Conservation (phyloP, 2,797 vertebrate species). For the Rhinophrynus dorsalis region DNA sequence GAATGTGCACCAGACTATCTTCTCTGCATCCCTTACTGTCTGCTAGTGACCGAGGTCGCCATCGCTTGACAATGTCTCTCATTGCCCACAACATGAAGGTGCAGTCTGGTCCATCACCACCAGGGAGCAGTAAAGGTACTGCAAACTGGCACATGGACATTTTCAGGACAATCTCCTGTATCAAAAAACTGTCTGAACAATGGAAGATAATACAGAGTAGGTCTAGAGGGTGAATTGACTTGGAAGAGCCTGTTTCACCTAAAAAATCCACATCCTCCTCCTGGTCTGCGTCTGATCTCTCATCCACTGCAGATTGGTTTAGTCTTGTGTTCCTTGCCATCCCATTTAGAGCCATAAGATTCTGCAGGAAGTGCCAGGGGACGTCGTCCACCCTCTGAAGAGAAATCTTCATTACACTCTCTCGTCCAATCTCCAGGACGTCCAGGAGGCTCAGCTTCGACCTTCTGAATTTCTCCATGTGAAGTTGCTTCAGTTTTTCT, state of each 20-base stretch:
- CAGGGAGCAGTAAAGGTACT: slow-evolving; percentile 76
- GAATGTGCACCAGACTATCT: slow-evolving; percentile 65
- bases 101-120: slow-evolving; percentile 52
- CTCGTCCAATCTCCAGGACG: slow-evolving; percentile 59
- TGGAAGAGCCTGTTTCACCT: neutral
- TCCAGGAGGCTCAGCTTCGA: slow-evolving; percentile 61
- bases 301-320: slow-evolving; percentile 26
- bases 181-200: slow-evolving; percentile 75
- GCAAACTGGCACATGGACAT: slow-evolving; percentile 83
- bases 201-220: slow-evolving; percentile 74
- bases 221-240: slow-evolving; percentile 69
- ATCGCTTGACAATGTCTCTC: slow-evolving; percentile 69
- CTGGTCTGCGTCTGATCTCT: slow-evolving; percentile 24
- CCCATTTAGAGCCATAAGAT: slow-evolving; percentile 60
- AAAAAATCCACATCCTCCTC: slow-evolving; percentile 19
- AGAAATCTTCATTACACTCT: slow-evolving; percentile 53
- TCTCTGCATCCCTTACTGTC: slow-evolving; percentile 54
- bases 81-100: slow-evolving; percentile 75
- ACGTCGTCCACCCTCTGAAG: slow-evolving; percentile 53
- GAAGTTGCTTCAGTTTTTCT: slow-evolving; percentile 38
- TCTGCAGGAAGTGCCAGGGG: slow-evolving; percentile 63
- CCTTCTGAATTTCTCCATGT: slow-evolving; percentile 56
- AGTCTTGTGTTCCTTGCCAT: slow-evolving; percentile 60
- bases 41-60: slow-evolving; percentile 59
- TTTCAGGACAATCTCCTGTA: slow-evolving; percentile 73